Evolutionary conservation across 2,888 invertebrate species (phyloP).

Genomic region (Tridacna gigas): DNA sequence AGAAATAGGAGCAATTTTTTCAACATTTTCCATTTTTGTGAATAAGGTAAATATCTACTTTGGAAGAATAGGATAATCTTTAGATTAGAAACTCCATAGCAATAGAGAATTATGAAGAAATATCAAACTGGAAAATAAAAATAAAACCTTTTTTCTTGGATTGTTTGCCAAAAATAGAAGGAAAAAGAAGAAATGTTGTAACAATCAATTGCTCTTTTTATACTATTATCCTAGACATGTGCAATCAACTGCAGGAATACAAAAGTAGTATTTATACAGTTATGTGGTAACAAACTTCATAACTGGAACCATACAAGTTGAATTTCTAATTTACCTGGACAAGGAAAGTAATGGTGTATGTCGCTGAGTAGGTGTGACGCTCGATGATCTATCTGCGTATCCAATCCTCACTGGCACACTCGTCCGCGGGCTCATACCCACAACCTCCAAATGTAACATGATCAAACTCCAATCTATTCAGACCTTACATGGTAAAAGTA

Average conservation of each 20-base stretch:
- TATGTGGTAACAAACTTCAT: too few species aligned
- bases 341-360: constrained; percentile 56
- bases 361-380: constrained; percentile 60
- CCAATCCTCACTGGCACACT: constrained; percentile 61
- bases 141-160: too few species aligned
- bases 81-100: too few species aligned
- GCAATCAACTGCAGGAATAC: too few species aligned
- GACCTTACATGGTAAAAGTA: not conserved
- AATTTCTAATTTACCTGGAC: constrained; percentile 51
- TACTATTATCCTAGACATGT: not conserved
- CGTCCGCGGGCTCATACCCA: constrained; percentile 66
- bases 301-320: not conserved
- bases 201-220: not conserved
- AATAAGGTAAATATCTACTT: too few species aligned
- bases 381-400: constrained; percentile 60
- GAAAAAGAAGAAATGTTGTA: not conserved
- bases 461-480: not conserved
- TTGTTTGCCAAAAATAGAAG: not conserved
- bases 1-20: too few species aligned
- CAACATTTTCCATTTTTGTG: too few species aligned
- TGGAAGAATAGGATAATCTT: too few species aligned
- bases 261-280: too few species aligned
- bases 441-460: constrained; percentile 68
- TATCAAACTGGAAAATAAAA: too few species aligned
- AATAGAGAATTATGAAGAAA: too few species aligned